A percentile compares a stretch with the other conserved stretches of the same genome.
Evolutionary conservation across 2,113 vertebrate genomes (phyloP).

Genomic region (Microcebus lehilahytsara): DNA sequence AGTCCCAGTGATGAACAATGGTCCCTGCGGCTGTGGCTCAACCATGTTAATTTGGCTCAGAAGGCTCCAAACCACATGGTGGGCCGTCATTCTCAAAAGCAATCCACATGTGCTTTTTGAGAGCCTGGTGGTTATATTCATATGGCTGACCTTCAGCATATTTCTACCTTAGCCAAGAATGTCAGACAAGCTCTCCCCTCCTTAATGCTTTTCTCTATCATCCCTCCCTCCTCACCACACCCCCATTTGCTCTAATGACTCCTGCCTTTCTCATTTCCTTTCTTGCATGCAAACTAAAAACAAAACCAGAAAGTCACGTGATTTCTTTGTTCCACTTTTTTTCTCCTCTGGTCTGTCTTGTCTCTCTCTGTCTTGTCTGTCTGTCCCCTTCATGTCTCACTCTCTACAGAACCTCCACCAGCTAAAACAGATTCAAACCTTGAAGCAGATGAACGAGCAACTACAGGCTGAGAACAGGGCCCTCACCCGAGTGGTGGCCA

Average conservation of each 20-base stretch:
- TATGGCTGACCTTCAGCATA: not conserved
- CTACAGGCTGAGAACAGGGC: constrained; percentile 96
- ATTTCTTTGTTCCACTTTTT: constrained; percentile 78
- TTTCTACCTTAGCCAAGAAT: constrained; percentile 2
- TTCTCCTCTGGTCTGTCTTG: constrained; percentile 78
- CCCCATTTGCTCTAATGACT: constrained; percentile 23
- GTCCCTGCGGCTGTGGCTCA: not conserved
- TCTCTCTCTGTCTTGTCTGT: constrained; percentile 77
- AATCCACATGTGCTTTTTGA: not conserved
- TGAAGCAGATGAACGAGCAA: constrained; percentile 92
- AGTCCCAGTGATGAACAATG: not conserved
- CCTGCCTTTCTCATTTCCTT: constrained; percentile 62
- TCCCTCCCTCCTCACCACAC: constrained; percentile 7
- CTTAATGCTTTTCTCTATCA: not conserved
- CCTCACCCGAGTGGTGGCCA: constrained; percentile 93
- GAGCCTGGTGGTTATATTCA: not conserved
- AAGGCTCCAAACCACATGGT: not conserved
- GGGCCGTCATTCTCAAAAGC: not conserved
- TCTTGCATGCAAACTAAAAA: constrained; percentile 68
- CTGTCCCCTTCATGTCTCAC: constrained; percentile 81
- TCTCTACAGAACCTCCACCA: constrained; percentile 92
- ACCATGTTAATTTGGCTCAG: not conserved
- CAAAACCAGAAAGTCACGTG: constrained; percentile 52
- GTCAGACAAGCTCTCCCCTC: not conserved
- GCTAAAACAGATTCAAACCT: constrained; percentile 92